Evolutionary conservation across 1,140 invertebrate genomes (phyloP).

Genomic region (Pseudomyrmex pallidus): DNA sequence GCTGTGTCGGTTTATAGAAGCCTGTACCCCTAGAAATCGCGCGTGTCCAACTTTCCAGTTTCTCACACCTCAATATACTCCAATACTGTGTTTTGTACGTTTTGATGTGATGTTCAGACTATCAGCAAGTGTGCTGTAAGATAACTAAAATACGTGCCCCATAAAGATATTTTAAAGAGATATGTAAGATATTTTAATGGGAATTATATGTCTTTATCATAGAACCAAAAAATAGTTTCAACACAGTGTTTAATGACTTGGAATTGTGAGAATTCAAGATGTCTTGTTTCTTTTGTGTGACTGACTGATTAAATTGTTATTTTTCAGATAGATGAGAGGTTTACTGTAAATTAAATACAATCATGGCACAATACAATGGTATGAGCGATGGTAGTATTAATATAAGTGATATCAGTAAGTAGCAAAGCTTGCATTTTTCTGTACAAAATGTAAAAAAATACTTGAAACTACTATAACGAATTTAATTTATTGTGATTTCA

Average conservation of each 20-base stretch:
- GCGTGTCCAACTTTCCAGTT: neutral
- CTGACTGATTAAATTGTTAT: neutral
- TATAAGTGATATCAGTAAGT: conserved; percentile 92
- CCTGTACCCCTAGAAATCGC: conserved; percentile 10
- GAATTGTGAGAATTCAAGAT: neutral
- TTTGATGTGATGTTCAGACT: too few species aligned
- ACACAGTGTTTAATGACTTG: neutral
- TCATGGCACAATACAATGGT: conserved; percentile 75
- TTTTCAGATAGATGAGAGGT: conserved; percentile 62
- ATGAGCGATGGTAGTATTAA: conserved; percentile 85
- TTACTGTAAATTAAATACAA: conserved; percentile 55
- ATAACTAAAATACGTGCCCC: neutral
- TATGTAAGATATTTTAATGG: conserved; percentile 7
- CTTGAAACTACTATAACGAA: neutral
- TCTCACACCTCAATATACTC: too few species aligned
- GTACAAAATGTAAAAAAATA: neutral
- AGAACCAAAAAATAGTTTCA: too few species aligned
- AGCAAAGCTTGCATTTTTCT: conserved; percentile 57
- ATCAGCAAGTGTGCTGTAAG: too few species aligned
- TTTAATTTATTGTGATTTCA: conserved; percentile 75
- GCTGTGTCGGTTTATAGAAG: conserved; percentile 64
- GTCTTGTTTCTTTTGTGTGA: neutral
- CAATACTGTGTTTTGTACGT: neutral
- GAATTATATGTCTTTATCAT: too few species aligned
- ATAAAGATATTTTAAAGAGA: neutral